Evolutionary conservation across 2,888 invertebrate genomes (phyloP), one percentile per base, ranked within the genome.

Genomic region (Sussaba pulchella): DNA sequence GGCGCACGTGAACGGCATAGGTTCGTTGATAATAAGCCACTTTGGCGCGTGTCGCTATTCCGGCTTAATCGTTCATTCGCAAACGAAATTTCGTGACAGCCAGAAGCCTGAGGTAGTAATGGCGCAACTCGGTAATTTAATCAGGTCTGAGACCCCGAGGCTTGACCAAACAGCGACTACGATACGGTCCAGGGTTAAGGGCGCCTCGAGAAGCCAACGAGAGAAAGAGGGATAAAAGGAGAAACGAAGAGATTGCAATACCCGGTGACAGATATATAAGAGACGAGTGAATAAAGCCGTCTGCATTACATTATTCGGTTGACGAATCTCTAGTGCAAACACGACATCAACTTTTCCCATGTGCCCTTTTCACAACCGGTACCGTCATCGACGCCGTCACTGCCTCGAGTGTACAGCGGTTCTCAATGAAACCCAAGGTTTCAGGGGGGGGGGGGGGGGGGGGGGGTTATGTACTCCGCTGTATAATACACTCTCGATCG

Each of bases 301-400:
- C 89, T 88, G 87, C 88, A 87, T 89, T 90, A 88, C 89, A 89
- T 91, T 91, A 91, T 91, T 91, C 90, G 90, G 82, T 86, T 88
- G 87, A 86, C 88, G 82, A 88, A 92, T 92, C 92, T 91, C 89
- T 87, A 89, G 88, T 87, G 87, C 91, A 92, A 92, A 92, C 90
- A 92, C 87, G 88, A 89, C 88, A 87, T 89, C 89, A 89, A 91
- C 89, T 91, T 92, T 92, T 92, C 92, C 91, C 92, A 91, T 91
- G 92, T 85, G 73, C 84, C 78, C 83, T 78, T 82, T 80, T 76
- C 59, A 50, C 69, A 73, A 71, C 72, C 70, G 84, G 67, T 64
- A 12, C 14, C 50, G 19, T 8, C 50, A 61, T 69, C 14, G 39
- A 31, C 54, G 26, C 26, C 26, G 54, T 19, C 61, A 3, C 19